Evolutionary conservation across 1,140 invertebrate genomes (phyloP), one percentile per base, ranked within the genome.

Genomic region (Temnothorax longispinosus): DNA sequence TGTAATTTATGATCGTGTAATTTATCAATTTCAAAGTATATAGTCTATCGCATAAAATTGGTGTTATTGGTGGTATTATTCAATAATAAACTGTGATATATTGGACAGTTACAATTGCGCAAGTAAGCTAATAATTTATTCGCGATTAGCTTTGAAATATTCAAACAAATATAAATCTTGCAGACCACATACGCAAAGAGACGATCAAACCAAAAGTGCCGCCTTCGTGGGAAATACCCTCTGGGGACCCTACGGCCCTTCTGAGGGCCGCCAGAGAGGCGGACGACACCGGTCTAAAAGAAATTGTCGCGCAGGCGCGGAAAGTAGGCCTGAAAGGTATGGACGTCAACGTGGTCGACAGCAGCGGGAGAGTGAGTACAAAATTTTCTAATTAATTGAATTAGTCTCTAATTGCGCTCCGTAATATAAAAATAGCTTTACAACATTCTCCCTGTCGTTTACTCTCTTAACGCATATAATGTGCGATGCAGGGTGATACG

Each of bases 281-380:
- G 10, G 94, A 95, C 84, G 94, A 95, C 44, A 86, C 91, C 0
- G 76, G 91, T 21, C 76, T 95, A 35, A 92, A 89, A 15, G 91
- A 92, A 50, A 91, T 95, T 7, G 88, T 95, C 27, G 78, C 87
- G 0, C 91, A 91, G 3, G 91, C 92, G 2, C 87, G 92, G 41
- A 93, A 92, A 65, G 88, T 91, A 11, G 93, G 91, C 50, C 64
- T 93, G 8, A 89, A 88, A 0, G 84, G 92, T 18, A 87, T 94
- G 67, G 94, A 95, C 64, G 89, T 95, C n/a, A 95, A 96, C 84
- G 87, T 94, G 47, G 88, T 88, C 8, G 95, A 96, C 62, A 88
- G 90, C 62, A 95, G 94, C 86, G 95, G 95, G 67, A 91, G 95
- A 88, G 95, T 96, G 76, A 95, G 93, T 87, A 11, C 6, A 10